Conservation (phyloP, 2,888 invertebrate species). For the Alsophila aescularia region DNA sequence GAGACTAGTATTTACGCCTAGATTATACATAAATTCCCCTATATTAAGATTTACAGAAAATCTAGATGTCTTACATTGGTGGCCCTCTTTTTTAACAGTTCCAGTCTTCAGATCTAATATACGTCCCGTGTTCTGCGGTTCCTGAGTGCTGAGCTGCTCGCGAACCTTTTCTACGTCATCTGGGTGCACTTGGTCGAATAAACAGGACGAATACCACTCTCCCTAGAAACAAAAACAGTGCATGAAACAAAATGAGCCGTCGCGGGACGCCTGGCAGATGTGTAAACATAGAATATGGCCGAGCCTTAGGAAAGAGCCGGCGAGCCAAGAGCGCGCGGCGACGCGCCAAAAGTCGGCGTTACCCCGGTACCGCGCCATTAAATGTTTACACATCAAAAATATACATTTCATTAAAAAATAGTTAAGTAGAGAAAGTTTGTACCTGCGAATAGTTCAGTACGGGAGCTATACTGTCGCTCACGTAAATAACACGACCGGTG, state of each 20-base stretch:
- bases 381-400: no score
- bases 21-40: no score
- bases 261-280: no score
- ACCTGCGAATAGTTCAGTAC: constrained; percentile 98
- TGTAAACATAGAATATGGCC: no score
- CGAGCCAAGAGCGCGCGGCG: no score
- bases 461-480: constrained; percentile 98
- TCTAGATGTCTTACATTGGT: constrained; percentile 91
- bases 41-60: neutral
- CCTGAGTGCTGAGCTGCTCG: constrained; percentile 98
- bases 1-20: no score
- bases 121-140: constrained; percentile 97
- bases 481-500: constrained; percentile 98
- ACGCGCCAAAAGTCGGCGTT: no score
- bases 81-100: constrained; percentile 99
- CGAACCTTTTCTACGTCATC: constrained; percentile 98
- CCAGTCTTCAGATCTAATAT: constrained; percentile 99
- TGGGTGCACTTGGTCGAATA: constrained; percentile 98
- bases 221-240: constrained; percentile 80
- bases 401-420: no score
- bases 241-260: no score
- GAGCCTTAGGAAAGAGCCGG: no score
- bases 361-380: no score
- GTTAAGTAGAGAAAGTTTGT: constrained; percentile 26
- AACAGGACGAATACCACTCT: constrained; percentile 98